Evolutionary conservation across 2,888 invertebrate species (phyloP).

Genomic region (Elysia crispata): DNA sequence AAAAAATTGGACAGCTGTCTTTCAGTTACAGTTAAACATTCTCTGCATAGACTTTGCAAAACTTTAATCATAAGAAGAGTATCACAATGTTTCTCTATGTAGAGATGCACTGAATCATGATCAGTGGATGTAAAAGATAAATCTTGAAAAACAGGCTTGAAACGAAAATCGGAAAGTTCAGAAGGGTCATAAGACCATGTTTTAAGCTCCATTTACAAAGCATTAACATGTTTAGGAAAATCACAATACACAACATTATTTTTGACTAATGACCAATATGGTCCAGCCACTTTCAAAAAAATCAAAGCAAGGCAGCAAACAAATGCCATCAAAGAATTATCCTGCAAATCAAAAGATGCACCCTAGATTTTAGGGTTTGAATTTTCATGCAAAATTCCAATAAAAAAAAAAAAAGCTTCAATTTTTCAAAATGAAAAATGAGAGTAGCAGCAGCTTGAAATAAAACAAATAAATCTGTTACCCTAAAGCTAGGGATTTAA

Average conservation of each 20-base stretch:
- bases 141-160: too few relatives aligned
- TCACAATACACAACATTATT: not conserved
- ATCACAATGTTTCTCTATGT: too few relatives aligned
- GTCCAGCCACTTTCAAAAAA: not conserved
- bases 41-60: not conserved
- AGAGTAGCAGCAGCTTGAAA: conserved; percentile 34
- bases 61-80: not conserved
- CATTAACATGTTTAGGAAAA: too few relatives aligned
- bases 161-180: too few relatives aligned
- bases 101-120: too few relatives aligned
- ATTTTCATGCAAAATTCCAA: not conserved
- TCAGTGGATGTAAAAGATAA: too few relatives aligned
- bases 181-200: too few relatives aligned
- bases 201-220: too few relatives aligned
- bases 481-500: conserved; percentile 6
- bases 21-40: not conserved
- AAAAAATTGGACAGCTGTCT: not conserved
- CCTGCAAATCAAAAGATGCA: not conserved
- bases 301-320: not conserved
- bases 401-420: conserved; percentile 12
- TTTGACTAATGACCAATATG: not conserved
- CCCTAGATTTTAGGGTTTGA: not conserved
- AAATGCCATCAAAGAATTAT: not conserved
- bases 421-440: too few relatives aligned
- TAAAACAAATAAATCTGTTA: conserved; percentile 25